phyloP scores from a whole-genome alignment of 2,113 vertebrate genomes.

The Pica pica region DNA sequence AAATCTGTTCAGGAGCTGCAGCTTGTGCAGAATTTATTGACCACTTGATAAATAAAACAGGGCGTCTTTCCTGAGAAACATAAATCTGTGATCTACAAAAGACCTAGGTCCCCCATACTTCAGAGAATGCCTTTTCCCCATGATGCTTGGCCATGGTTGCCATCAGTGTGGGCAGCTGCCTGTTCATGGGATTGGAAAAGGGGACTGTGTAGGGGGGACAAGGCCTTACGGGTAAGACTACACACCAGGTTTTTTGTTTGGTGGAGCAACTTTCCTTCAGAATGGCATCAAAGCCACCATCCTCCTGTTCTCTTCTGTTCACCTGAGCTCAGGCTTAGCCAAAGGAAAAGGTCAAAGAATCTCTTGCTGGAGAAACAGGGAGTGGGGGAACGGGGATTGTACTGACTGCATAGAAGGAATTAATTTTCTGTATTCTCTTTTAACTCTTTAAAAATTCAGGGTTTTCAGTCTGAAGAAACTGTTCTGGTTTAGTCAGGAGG shows the following conservation, averaged over 20 bases:
- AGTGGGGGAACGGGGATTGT: not conserved
- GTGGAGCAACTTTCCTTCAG: not conserved
- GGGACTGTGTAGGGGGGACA: not conserved
- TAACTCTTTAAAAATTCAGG: not conserved
- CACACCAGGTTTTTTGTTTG: not conserved
- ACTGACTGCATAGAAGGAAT: not conserved
- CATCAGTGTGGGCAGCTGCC: not conserved
- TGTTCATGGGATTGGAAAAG: not conserved
- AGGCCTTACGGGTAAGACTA: not conserved
- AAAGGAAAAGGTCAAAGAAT: not conserved
- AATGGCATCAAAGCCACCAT: not conserved
- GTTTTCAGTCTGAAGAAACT: not conserved
- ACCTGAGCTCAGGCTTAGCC: accelerated
- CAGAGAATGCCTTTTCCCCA: not conserved
- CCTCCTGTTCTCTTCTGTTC: not conserved
- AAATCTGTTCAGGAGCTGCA: not conserved
- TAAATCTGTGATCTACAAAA: not conserved
- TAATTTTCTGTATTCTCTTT: not conserved
- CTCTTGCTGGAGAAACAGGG: not conserved
- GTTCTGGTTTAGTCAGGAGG: not conserved
- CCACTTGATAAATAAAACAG: not conserved
- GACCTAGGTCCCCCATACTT: accelerated
- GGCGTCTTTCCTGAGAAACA: not conserved
- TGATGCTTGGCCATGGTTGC: not conserved
- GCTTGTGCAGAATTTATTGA: not conserved